Base-by-base conservation (phyloP, 1,140 invertebrate species). In the Drosophila kikkawai region DNA sequence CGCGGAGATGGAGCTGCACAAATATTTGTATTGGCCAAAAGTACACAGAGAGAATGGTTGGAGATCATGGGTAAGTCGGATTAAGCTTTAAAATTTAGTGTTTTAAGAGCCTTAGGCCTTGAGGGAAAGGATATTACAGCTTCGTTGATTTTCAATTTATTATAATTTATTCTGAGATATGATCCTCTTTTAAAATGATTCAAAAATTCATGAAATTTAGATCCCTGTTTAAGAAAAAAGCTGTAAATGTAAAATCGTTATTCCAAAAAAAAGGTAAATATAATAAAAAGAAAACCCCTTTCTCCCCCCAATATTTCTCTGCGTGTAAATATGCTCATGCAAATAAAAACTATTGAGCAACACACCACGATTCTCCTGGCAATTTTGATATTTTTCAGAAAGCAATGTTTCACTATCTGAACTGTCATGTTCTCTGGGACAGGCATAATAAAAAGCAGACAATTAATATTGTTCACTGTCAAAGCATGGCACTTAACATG, bases 381-480 rank as follows among this genome's bases (percentile, higher is more conserved):
- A 13, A 36, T 60, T 59, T 59, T 32, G n/a, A 45, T 44, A 17
- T 67, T 51, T 51, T 47, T 22, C 29, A 11, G 29, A 42, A 34
- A 44, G 41, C 55, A 67, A 57, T 76, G 48, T 76, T 68, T 41
- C 34, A 32, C 58, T 64, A 70, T 68, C 80, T 64, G 19, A 37
- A 73, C 45, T 74, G 79, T 67, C 55, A 66, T 53, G 32, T 19
- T 15, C n/a, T 13, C n/a, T 13, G 48, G 34, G 39, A 56, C 64
- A 75, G 56, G 22, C n/a, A 48, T 55, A 68, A 75, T 67, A 80
- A 68, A 53, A 45, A 55, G 36, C 19, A 50, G 41, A 58, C 79
- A 80, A 87, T 87, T 87, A 87, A 87, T 87, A 83, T 70, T 77
- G 67, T 70, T 87, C 83, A 80, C 60, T 83, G 83, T 87, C 83